Evolutionary conservation across 1,140 invertebrate genomes (phyloP).

Genomic region (Cotesia typhae): DNA sequence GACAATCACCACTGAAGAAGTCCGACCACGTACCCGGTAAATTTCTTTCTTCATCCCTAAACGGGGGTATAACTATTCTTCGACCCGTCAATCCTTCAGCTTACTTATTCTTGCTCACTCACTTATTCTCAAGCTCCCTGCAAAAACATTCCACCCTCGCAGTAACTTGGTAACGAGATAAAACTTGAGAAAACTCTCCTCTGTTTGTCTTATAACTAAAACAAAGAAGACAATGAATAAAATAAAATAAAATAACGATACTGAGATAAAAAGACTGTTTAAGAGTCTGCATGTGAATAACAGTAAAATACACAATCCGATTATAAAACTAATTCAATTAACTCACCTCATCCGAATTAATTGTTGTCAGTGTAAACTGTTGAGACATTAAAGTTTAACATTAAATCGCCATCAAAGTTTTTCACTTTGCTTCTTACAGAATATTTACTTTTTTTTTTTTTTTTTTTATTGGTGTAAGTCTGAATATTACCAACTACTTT

Average conservation of each 20-base stretch:
- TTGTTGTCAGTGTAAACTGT: background rate
- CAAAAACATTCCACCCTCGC: slow-evolving; percentile 19
- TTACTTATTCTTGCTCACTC: too few relatives aligned
- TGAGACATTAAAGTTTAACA: background rate
- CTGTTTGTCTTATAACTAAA: slow-evolving; percentile 20
- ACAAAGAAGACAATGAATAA: background rate
- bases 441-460: too few relatives aligned
- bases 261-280: background rate
- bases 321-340: slow-evolving; percentile 27
- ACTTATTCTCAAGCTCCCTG: background rate
- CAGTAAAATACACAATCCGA: background rate
- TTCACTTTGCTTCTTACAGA: too few relatives aligned
- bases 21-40: background rate
- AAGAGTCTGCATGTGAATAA: background rate
- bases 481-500: too few relatives aligned
- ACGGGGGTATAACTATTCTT: too few relatives aligned
- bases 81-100: too few relatives aligned
- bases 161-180: slow-evolving; percentile 26
- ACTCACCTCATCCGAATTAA: slow-evolving; percentile 1
- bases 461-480: too few relatives aligned
- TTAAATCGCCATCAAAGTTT: too few relatives aligned
- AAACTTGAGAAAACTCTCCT: slow-evolving; percentile 24
- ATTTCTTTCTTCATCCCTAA: background rate
- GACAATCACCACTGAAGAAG: background rate
- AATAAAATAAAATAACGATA: background rate